Evolutionary conservation across 2,888 invertebrate genomes (phyloP).

Genomic region (Caenorhabditis sp.): DNA sequence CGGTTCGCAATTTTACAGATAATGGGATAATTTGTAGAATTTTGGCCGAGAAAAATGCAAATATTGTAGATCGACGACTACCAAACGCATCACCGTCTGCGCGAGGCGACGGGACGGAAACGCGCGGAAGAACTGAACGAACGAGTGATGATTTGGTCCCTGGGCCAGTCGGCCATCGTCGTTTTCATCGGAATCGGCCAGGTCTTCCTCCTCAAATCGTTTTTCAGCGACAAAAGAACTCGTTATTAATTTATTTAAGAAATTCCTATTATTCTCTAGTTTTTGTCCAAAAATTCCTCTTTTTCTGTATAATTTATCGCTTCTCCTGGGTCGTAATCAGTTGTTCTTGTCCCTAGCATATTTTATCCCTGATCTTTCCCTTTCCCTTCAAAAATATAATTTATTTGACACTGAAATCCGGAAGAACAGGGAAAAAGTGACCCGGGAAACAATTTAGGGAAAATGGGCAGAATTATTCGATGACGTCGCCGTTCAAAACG

Average conservation of each 20-base stretch:
- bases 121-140: conserved; percentile 97
- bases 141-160: conserved; percentile 93
- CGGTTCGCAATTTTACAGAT: conserved; percentile 49
- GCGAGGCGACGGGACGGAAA: conserved; percentile 94
- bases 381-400: conserved; percentile 25
- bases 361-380: conserved; percentile 7
- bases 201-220: conserved; percentile 82
- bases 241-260: conserved; percentile 55
- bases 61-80: conserved; percentile 89
- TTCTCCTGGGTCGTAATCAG: conserved; percentile 27
- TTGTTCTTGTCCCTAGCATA: conserved; percentile 25
- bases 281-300: background rate
- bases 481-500: conserved; percentile 57
- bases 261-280: background rate
- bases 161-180: conserved; percentile 89
- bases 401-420: conserved; percentile 18
- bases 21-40: background rate
- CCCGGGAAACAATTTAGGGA: too few relatives aligned
- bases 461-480: conserved; percentile 43
- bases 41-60: background rate
- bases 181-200: conserved; percentile 90
- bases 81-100: conserved; percentile 95
- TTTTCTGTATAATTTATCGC: conserved; percentile 24
- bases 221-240: conserved; percentile 77
- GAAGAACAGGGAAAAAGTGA: too few relatives aligned